Percentiles rank a stretch among this genome's conserved stretches.
phyloP scores from a whole-genome alignment of 2,888 invertebrate species.

The Sinotaia quadrata region DNA sequence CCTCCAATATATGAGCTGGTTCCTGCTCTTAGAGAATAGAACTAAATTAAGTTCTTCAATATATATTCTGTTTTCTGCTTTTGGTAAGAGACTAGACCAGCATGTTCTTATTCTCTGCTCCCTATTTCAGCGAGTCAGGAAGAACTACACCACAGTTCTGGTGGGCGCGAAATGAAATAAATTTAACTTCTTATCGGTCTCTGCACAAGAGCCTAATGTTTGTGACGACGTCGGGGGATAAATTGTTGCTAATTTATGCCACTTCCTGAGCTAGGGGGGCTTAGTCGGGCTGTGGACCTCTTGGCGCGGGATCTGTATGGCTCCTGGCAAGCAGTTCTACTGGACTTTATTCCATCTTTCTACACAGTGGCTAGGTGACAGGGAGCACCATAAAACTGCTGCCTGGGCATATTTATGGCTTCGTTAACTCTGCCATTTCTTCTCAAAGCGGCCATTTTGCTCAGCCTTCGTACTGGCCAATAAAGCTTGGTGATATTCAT shows the following conservation, averaged over 20 bases:
- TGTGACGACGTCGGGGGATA: slow-evolving; percentile 22
- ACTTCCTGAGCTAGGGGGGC: not conserved
- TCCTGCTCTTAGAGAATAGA: too few species aligned
- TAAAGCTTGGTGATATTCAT: slow-evolving; percentile 25
- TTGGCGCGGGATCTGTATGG: slow-evolving; percentile 4
- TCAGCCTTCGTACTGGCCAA: slow-evolving; percentile 17
- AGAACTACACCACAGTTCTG: not conserved
- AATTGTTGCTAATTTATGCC: slow-evolving; percentile 28
- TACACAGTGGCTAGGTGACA: slow-evolving; percentile 25
- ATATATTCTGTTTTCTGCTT: too few species aligned
- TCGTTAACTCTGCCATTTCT: slow-evolving; percentile 21
- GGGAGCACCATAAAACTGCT: slow-evolving; percentile 18
- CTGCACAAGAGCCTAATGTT: slow-evolving; percentile 20
- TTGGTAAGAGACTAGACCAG: too few species aligned
- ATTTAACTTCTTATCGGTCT: slow-evolving; percentile 20
- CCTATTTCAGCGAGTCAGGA: not conserved
- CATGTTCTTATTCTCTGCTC: not conserved
- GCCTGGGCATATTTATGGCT: slow-evolving; percentile 25
- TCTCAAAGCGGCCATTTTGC: slow-evolving; percentile 28
- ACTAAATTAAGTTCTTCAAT: too few species aligned
- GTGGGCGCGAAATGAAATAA: slow-evolving; percentile 6
- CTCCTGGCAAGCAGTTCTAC: slow-evolving; percentile 16
- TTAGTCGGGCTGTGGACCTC: slow-evolving; percentile 10
- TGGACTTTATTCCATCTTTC: slow-evolving; percentile 33
- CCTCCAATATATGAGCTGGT: too few species aligned